Conservation (phyloP, 2,888 invertebrate genomes). For the Hofmannophila pseudospretella region DNA sequence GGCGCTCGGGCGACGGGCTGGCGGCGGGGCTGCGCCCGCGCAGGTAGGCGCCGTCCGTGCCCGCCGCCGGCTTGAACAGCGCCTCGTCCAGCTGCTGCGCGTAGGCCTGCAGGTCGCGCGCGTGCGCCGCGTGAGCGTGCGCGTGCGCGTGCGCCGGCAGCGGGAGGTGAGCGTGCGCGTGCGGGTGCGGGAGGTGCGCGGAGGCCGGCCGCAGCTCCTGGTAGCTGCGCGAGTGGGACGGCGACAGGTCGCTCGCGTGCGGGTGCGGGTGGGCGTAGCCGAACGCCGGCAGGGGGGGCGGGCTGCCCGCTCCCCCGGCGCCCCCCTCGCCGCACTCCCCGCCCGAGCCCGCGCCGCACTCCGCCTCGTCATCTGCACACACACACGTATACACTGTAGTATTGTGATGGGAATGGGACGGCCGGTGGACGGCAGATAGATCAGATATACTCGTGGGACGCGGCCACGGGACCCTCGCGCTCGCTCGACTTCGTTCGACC, state of each 20-base stretch:
- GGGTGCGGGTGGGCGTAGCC: conserved; percentile 59
- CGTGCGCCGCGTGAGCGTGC: conserved; percentile 26
- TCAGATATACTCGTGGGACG: no score
- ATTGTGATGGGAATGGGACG: no score
- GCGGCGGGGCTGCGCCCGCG: conserved; percentile 42
- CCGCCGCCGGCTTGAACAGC: conserved; percentile 42
- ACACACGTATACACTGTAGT: conserved; percentile 23
- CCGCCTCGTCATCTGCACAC: conserved; percentile 60
- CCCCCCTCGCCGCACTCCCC: conserved; percentile 19
- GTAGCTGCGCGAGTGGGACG: conserved; percentile 68
- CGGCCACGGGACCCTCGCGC: no score
- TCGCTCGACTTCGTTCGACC: no score
- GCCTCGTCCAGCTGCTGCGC: conserved; percentile 58
- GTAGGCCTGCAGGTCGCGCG: conserved; percentile 69
- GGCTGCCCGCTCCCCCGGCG: conserved; percentile 44
- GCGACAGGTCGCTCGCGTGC: conserved; percentile 38
- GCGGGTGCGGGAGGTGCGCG: conserved; percentile 20
- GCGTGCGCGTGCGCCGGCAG: conserved; percentile 28
- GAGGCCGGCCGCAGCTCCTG: conserved; percentile 66
- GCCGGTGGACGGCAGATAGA: no score
- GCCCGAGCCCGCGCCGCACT: conserved; percentile 23
- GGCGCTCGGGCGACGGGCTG: conserved; percentile 52
- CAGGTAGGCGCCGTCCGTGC: conserved; percentile 53
- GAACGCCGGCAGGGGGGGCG: conserved; percentile 51
- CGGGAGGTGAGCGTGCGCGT: conserved; percentile 10